These are phyloP conservation scores for Agonopterix arenella DNA, from an alignment of 2,888 invertebrate genomes.

Conservation along the genomic window DNA sequence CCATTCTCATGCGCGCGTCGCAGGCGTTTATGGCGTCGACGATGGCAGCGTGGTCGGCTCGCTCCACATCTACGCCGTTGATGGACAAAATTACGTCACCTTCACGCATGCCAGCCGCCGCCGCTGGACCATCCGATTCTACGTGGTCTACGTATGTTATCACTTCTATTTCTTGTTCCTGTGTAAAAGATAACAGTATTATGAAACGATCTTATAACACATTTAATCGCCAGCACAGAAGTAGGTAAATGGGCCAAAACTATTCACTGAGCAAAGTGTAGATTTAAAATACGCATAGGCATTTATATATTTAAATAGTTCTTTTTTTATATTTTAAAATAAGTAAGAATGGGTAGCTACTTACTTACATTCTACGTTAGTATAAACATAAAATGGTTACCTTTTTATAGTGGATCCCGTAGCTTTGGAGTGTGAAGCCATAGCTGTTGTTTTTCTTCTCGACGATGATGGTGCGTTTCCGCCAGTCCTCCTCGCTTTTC, in stretches of 20 bases:
- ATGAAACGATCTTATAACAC: background rate
- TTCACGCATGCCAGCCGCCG: conserved; percentile 94
- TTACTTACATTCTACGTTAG: no score
- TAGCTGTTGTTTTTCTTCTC: conserved; percentile 94
- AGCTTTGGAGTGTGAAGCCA: conserved; percentile 97
- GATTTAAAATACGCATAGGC: no score
- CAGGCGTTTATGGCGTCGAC: conserved; percentile 95
- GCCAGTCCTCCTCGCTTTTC: conserved; percentile 85
- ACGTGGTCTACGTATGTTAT: conserved; percentile 98
- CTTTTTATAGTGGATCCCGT: conserved; percentile 96
- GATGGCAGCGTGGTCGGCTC: conserved; percentile 94
- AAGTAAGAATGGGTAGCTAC: no score
- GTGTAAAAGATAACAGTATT: conserved; percentile 7
- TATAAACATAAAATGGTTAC: conserved; percentile 24
- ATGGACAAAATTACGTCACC: conserved; percentile 98
- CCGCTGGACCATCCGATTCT: conserved; percentile 94
- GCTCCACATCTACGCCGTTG: conserved; percentile 96
- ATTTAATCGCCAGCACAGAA: background rate
- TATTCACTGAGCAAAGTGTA: background rate
- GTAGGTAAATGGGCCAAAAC: background rate
- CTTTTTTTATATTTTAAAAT: no score
- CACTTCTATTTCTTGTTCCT: conserved; percentile 95
- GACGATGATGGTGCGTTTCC: conserved; percentile 93
- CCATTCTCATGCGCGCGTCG: conserved; percentile 94
- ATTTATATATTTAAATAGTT: no score